These are phyloP conservation scores for Cichlasoma orientale DNA, from an alignment of 2,797 vertebrate genomes.

Conservation along the genomic window DNA sequence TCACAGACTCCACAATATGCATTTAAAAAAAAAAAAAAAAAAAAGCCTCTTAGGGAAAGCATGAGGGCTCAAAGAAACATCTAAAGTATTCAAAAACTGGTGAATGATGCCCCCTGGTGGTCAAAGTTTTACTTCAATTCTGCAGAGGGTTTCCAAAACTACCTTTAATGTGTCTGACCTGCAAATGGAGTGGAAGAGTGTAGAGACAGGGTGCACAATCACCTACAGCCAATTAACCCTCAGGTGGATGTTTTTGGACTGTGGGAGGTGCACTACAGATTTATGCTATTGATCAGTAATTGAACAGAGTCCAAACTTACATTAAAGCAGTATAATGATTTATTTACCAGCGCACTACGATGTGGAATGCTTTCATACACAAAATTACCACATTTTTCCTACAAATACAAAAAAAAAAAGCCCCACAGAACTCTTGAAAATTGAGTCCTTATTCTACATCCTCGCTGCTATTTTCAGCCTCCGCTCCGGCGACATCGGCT, in stretches of 20 bases:
- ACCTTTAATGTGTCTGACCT: background rate
- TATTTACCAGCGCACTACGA: constrained; percentile 37
- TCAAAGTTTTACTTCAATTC: background rate
- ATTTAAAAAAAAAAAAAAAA: too few relatives aligned
- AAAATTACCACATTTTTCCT: constrained; percentile 16
- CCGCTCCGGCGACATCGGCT: background rate
- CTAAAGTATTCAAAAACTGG: background rate
- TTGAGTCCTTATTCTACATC: constrained; percentile 48
- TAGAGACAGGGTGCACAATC: background rate
- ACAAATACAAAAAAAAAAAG: constrained; percentile 55
- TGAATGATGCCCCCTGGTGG: background rate
- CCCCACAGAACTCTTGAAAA: constrained; percentile 6
- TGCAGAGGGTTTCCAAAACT: background rate
- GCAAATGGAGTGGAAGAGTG: background rate
- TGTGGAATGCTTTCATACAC: constrained; percentile 8
- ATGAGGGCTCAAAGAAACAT: too few relatives aligned
- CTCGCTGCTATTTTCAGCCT: constrained; percentile 36
- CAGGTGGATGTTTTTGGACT: background rate
- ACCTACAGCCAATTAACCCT: background rate
- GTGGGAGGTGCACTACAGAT: background rate
- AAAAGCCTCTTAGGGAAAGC: too few relatives aligned
- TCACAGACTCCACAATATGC: too few relatives aligned
- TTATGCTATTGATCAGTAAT: background rate
- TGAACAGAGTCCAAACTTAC: accelerated
- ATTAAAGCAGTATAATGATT: constrained; percentile 21